Base-by-base conservation (phyloP, 2,888 invertebrate species). In the Silvanus unidentatus region DNA sequence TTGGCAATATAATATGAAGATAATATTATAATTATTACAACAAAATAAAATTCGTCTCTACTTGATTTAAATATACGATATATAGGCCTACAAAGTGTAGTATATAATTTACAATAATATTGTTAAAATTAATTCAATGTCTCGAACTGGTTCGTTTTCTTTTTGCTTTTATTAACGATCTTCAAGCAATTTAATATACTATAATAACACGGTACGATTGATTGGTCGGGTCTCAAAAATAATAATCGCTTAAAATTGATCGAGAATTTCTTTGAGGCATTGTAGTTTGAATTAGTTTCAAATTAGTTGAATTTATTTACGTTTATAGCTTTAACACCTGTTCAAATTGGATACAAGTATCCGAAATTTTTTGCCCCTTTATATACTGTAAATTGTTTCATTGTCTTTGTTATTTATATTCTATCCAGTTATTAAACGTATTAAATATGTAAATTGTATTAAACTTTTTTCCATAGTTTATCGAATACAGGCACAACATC, bases 181-280 rank as follows among this genome's bases (percentile, higher is more conserved):
- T 49, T 52, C 40, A 49, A 44, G 51, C 58, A 54, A 54, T 60
- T 58, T 62, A 57, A 60, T 63, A 59, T 60, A 54, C 56, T 55
- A 56, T 65, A 65, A 65, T 65, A 64, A 65, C 55, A 65, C 52
- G 60, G 59, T 62, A 53, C 57, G 57, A 59, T 62, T 62, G 65
- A 65, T 65, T 63, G 64, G 59, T 52, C 56, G 56, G 57, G 47
- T 59, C 56, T 59, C 57, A 55, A 61, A 64, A 60, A 62, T 62
- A 56, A 62, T 64, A 63, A 63, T 63, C 61, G 59, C 45, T 49
- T 45, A 46, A 61, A 60, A 60, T 60, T 58, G 60, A 61, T 61
- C 56, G 54, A 43, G 42, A 51, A 59, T 59, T 60, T 61, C 59
- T 62, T 61, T 55, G 46, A 51, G 61, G 60, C 55, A 62, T 62